Base-by-base conservation (phyloP, 2,888 invertebrate genomes). In the Lysandra coridon region DNA sequence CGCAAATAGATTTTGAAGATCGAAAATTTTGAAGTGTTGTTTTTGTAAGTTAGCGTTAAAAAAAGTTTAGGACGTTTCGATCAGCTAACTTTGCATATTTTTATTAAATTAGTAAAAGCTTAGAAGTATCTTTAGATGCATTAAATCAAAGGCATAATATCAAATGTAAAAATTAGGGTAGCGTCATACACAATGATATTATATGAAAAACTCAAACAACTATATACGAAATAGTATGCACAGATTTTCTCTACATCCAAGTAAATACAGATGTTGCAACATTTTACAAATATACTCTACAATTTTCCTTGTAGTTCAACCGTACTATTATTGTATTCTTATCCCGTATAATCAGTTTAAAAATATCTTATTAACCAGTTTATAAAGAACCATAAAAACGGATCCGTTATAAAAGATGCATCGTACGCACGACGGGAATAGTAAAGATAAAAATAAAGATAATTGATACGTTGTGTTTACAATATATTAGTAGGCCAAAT, bases 401-500 rank as follows among this genome's bases (percentile, higher is more conserved):
- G 14, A 0, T 3, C 76, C 76, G 76, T 76, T 76, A 76, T 76
- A 69, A 33, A 69, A 69, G 76, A 53, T 57, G 33, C 30, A 30
- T 30, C 76, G 76, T 76, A 76, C 76, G 76, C 76, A 53, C 49
- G 75, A 23, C 14, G 69, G 33, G 69, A 57, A 49, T 53, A 76
- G 76, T 76, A 76, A 57, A 76, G 53, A 76, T 76, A 76, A 76
- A 76, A 76, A 44, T 74, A 44, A 44, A 44, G 53, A 76, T 76
- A 76, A 76, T 76, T 76, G 76, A 53, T 76, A 76, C 40, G 53
- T 57, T 44, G 73, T 83, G 83, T 85, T 86, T 86, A 81, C 83
- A 82, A 81, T 85, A 85, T 86, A 85, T 88, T 87, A 87, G 87
- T 87, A 87, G 86, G 84, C 83, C 84, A 84, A 84, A 84, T 85